Evolutionary conservation across 2,888 invertebrate genomes (phyloP).

Genomic region (Drosophila mettleri): DNA sequence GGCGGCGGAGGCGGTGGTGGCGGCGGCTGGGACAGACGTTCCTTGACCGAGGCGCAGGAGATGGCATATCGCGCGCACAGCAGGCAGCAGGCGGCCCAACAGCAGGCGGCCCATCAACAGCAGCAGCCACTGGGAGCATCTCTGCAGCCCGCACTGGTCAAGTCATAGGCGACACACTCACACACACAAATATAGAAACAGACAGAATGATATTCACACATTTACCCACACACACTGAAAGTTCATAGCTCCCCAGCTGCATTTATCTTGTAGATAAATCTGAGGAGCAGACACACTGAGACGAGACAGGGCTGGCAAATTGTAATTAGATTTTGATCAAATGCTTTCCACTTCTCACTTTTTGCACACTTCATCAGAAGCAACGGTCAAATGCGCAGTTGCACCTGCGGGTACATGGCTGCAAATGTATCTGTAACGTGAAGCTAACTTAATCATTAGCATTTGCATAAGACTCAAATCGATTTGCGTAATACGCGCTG

Average conservation of each 20-base stretch:
- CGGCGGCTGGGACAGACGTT: conserved; percentile 91
- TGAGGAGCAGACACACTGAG: conserved; percentile 27
- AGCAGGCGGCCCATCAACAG: conserved; percentile 52
- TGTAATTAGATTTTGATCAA: conserved; percentile 72
- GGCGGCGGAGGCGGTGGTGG: conserved; percentile 86
- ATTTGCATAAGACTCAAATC: conserved; percentile 68
- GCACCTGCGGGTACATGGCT: conserved; percentile 69
- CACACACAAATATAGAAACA: conserved; percentile 37
- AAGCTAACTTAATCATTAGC: conserved; percentile 63
- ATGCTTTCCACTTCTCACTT: conserved; percentile 22
- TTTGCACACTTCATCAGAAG: conserved; percentile 46
- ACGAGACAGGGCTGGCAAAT: conserved; percentile 47
- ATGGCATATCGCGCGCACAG: conserved; percentile 90
- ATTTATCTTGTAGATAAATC: conserved; percentile 82
- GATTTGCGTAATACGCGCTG: conserved; percentile 64
- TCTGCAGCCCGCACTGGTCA: conserved; percentile 49
- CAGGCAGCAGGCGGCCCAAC: conserved; percentile 82
- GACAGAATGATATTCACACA: conserved; percentile 27
- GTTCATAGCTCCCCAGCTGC: conserved; percentile 57
- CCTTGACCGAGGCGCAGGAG: conserved; percentile 87
- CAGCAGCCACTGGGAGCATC: conserved; percentile 47
- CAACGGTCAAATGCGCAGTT: conserved; percentile 70
- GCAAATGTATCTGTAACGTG: conserved; percentile 73
- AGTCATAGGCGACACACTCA: conserved; percentile 58
- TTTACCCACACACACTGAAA: conserved; percentile 20